Percentiles rank a stretch among this genome's conserved stretches.
Conservation (phyloP, 2,113 vertebrate species). For the Aegotheles bennettii region DNA sequence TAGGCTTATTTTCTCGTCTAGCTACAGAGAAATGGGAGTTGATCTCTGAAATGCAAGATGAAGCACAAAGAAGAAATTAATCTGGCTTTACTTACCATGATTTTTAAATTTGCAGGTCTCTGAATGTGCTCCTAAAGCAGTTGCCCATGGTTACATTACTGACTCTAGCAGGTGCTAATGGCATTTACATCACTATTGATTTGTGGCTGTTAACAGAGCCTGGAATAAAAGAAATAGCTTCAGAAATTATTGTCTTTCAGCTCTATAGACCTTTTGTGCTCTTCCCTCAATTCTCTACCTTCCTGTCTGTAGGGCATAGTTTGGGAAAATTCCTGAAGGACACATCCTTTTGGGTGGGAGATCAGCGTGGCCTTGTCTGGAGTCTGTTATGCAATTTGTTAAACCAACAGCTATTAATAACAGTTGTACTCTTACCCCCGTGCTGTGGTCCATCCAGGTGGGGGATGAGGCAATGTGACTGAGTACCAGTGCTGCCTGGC, state of each 20-base stretch:
- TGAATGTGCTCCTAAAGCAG: background rate
- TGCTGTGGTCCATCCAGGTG: background rate
- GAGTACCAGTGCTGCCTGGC: background rate
- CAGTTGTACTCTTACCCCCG: background rate
- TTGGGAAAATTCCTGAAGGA: background rate
- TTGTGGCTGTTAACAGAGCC: background rate
- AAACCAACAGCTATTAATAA: slow-evolving; percentile 5
- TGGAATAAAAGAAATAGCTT: background rate
- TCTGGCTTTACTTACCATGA: background rate
- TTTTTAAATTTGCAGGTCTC: background rate
- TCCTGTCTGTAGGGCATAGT: background rate
- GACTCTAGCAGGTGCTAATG: background rate
- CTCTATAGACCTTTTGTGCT: background rate
- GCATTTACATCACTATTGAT: background rate
- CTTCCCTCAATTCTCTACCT: background rate
- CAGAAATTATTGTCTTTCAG: background rate
- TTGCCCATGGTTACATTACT: background rate
- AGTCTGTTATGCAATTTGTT: background rate
- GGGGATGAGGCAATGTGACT: background rate
- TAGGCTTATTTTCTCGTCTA: background rate
- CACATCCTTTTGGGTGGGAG: background rate
- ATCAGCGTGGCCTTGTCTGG: background rate
- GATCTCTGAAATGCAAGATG: background rate
- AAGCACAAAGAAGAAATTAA: background rate
- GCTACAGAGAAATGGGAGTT: background rate